Base-by-base conservation (phyloP, 2,113 vertebrate genomes). In the Erpornis zantholeuca region DNA sequence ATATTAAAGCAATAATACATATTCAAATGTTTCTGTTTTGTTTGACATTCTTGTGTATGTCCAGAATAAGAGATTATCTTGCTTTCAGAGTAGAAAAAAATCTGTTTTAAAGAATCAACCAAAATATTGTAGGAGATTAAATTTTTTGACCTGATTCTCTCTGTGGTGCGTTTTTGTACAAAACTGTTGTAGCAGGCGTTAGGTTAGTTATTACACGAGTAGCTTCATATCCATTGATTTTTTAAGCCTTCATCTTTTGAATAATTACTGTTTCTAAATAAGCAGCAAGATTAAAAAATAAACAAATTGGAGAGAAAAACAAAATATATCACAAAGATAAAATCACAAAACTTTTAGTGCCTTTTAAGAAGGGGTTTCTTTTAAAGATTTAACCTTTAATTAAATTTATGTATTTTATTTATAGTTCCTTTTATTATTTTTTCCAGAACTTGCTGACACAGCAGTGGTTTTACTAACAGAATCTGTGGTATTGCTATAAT, bases 381-480 rank as follows among this genome's bases (percentile, higher is more conserved):
- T 83, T 71, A 69, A 86, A 88, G 68, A 93, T 78, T 88, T 94
- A 94, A 87, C 82, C 82, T 97, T 97, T 94, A 97, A 97, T 96
- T 94, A 96, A 96, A 92, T 79, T 31, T 96, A 82, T 97, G 82
- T 35, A 82, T 95, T 97, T 97, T 95, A 96, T 97, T 94, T 96
- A 72, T 94, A 84, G 68, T 57, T 64, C 15, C 28, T 94, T 95
- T 88, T 92, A 92, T 93, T 93, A 57, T 93, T 96, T 96, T 97
- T 96, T 90, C 69, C 86, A 92, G 65, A 92, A 95, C 69, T 57
- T 90, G 95, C 86, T 95, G 92, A 96, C 79, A 64, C 40, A 73
- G 88, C 61, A 50, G 79, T 35, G 57, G 63, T 89, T 83, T 95
- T 90, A 36, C 80, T 96, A 89, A 79, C 63, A 97, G 72, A 83